Base-by-base conservation (phyloP, 2,888 invertebrate species). In the Margaritifera margaritifera region DNA sequence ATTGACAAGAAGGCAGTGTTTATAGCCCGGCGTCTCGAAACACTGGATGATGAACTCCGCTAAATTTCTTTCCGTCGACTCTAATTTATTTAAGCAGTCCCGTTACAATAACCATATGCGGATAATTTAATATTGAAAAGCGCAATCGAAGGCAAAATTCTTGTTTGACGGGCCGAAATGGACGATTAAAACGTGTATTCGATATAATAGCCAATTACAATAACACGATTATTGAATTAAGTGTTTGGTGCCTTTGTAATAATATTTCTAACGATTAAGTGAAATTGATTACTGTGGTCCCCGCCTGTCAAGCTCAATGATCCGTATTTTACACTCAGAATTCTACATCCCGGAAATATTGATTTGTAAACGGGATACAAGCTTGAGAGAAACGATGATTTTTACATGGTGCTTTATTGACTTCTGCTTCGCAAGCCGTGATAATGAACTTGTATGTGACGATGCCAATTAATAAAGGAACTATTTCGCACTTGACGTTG, bases 111-210 rank as follows among this genome's bases (percentile, higher is more conserved):
- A 77, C 82, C 82, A 82, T 78, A 75, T 74, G 74, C 59, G 68
- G 71, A 73, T 82, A 82, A 82, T 80, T 80, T 74, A 78, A 82
- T 82, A 81, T 74, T 69, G 71, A 74, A 71, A 74, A 75, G 73
- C 76, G 68, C 72, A 61, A 58, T 69, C 61, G 69, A 67, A 66
- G 61, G 61, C 63, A 62, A 69, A 66, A 69, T 69, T 69, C 69
- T 74, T 66, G 69, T 76, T 74, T 69, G 69, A 73, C 74, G 71
- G 71, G 71, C 71, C 67, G 68, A 63, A 68, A 71, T 69, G 74
- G 62, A 72, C 68, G 76, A 76, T 76, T 76, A 76, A 76, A 76
- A 69, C 68, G 62, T 59, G 74, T 62, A 71, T 71, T 71, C 64
- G 69, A 68, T 65, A 76, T 76, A 74, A 76, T 74, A 62, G 74